phyloP scores from a whole-genome alignment of 2,113 vertebrate species.

The Jaculus jaculus region DNA sequence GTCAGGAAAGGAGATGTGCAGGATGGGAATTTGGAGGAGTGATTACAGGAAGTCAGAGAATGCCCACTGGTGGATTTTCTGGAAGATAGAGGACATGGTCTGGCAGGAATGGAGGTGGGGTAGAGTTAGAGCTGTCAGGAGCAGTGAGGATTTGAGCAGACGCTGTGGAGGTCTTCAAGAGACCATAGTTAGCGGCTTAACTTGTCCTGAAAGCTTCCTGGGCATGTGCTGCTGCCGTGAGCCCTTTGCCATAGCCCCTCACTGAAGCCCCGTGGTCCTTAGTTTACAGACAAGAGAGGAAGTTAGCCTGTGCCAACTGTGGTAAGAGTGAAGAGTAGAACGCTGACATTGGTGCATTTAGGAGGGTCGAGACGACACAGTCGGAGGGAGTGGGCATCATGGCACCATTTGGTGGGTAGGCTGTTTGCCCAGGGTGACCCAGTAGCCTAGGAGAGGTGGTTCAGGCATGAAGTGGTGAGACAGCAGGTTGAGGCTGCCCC shows the following conservation, averaged over 20 bases:
- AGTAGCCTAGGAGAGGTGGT: neutral
- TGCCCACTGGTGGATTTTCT: neutral
- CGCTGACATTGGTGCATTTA: neutral
- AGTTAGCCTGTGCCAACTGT: neutral
- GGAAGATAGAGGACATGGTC: neutral
- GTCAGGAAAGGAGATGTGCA: neutral
- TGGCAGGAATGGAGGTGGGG: neutral
- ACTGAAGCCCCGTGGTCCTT: neutral
- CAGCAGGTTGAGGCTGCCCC: neutral
- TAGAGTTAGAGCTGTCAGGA: neutral
- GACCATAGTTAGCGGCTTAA: neutral
- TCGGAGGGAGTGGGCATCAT: fast-evolving
- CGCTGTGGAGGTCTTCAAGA: neutral
- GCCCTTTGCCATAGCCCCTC: fast-evolving
- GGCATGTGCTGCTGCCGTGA: fast-evolving
- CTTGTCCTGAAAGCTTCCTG: neutral
- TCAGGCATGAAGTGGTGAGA: neutral
- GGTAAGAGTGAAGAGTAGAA: neutral
- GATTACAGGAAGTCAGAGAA: neutral
- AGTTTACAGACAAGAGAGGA: neutral
- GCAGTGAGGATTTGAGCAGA: neutral
- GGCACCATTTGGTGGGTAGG: fast-evolving
- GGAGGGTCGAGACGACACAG: neutral
- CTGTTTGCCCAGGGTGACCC: neutral
- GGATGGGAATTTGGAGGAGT: neutral